Evolutionary conservation across 2,113 vertebrate genomes (phyloP).

Genomic region (Ranitomeya variabilis): DNA sequence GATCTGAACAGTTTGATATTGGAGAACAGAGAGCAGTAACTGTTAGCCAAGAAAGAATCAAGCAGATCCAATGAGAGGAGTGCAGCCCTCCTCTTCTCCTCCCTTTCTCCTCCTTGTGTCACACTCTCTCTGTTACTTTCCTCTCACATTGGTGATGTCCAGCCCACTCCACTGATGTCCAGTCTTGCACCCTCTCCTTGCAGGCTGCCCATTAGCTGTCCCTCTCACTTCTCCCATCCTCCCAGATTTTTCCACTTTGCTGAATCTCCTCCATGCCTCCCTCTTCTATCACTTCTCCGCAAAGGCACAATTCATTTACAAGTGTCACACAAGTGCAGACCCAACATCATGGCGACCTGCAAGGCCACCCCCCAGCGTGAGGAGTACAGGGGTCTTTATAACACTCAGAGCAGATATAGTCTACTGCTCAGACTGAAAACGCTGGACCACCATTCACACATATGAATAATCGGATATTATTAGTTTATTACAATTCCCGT

Average conservation of each 20-base stretch:
- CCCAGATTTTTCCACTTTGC: background rate
- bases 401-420: background rate
- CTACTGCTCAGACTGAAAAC: background rate
- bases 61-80: constrained; percentile 29
- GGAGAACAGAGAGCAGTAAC: constrained; percentile 31
- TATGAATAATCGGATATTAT: background rate
- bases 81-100: constrained; percentile 40
- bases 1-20: constrained; percentile 31
- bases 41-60: constrained; percentile 26
- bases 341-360: background rate
- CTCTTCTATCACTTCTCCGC: constrained; percentile 17
- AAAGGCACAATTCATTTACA: constrained; percentile 31
- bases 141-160: constrained; percentile 38
- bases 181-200: background rate
- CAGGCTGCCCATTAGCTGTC: background rate
- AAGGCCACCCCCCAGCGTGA: background rate
- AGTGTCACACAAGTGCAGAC: constrained; percentile 30
- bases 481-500: background rate
- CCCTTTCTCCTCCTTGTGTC: constrained; percentile 42
- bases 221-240: constrained; percentile 10
- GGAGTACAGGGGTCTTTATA: background rate
- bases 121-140: constrained; percentile 34
- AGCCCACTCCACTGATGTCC: background rate
- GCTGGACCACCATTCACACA: background rate
- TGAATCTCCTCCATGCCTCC: constrained; percentile 1